Evolutionary conservation across 2,113 vertebrate genomes (phyloP), one percentile per base, ranked within the genome.

Genomic region (Callipepla californica): DNA sequence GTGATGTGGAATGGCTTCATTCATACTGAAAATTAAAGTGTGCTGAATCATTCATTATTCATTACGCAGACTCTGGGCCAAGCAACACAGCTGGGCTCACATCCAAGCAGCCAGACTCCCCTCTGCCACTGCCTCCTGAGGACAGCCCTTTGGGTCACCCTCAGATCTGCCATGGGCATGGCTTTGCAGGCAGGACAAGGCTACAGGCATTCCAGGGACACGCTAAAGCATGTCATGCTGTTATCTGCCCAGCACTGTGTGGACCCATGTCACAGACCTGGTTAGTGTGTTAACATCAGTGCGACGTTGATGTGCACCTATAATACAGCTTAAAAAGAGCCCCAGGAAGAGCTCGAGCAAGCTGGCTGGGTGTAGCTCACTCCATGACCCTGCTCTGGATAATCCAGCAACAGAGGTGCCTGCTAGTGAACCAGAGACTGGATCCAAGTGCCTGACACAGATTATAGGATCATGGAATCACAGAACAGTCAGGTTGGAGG

Each of bases 231-330:
- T 58, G 55, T 30, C 50, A 36, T 1, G 3, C 22, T 47, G 48
- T 10, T 6, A 73, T 30, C 42, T 17, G 32, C 38, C 53, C n/a
- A 55, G 17, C 45, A 78, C 40, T 32, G 14, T 17, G 38, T 19
- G 57, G 26, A 45, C 23, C 9, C 5, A 20, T 48, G 13, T 68
- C 44, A 80, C 5, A 23, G 21, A 25, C 44, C 19, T 2, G 22
- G 16, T 68, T 9, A 78, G 11, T 42, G 25, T 20, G 26, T 8
- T 16, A 7, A 1, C 1, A 42, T 6, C 48, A 66, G 9, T 3
- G 1, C 10, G 38, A 77, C 11, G 63, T 47, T 34, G 61, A 75
- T 0, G 1, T 15, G 11, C 30, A 36, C 17, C 48, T 5, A 0
- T 20, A 48, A 59, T 2, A 48, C 12, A 42, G 40, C 70, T 45